A percentile compares a stretch with the other conserved stretches of the same genome.
Conservation (phyloP, 2,797 vertebrate species). For the Orientallactaga sibirica region DNA sequence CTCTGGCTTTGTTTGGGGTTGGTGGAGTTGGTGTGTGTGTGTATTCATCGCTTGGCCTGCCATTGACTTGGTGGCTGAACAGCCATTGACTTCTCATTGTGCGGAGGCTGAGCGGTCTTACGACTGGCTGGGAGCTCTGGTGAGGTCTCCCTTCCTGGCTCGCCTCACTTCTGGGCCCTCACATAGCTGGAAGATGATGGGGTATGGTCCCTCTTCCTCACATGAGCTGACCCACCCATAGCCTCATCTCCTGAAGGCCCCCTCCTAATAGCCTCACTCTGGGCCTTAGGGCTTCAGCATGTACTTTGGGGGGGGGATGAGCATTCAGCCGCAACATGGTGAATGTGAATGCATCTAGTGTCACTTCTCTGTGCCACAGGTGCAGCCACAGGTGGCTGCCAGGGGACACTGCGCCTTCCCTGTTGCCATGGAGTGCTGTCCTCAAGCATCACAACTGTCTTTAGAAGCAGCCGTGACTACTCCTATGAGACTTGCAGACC, state of each 20-base stretch:
- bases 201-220: not conserved
- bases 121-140: no score
- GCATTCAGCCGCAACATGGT: accelerated
- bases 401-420: not conserved
- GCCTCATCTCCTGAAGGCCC: not conserved
- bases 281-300: not conserved
- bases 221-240: accelerated
- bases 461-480: no score
- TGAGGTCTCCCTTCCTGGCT: not conserved
- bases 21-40: not conserved
- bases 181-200: not conserved
- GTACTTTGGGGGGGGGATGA: not conserved
- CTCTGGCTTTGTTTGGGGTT: not conserved
- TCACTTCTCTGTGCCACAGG: not conserved
- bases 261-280: accelerated
- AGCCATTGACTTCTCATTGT: not conserved
- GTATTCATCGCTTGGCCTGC: not conserved
- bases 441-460: no score
- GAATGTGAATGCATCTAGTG: accelerated
- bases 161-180: not conserved
- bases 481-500: no score
- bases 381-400: not conserved
- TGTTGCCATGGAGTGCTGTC: no score
- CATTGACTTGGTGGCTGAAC: not conserved
- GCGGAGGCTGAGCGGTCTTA: not conserved